Base-by-base conservation (phyloP, 2,113 vertebrate genomes). In the Hippocampus zosterae region DNA sequence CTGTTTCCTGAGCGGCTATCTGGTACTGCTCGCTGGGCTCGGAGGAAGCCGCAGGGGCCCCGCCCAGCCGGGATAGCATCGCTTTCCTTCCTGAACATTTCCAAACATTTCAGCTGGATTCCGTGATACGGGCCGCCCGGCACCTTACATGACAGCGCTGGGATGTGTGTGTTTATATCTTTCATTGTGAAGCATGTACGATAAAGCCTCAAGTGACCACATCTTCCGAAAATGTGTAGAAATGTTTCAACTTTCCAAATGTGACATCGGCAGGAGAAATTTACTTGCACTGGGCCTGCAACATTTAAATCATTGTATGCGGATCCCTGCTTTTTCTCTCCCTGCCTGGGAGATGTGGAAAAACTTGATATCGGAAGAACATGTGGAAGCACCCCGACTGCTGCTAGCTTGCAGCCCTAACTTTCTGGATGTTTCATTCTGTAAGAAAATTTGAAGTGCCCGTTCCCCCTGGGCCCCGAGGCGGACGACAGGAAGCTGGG, bases 11-110 rank as follows among this genome's bases (percentile, higher is more conserved):
- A 80, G 81, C 53, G 29, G 76, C 85, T 88, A 88, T 89, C 86
- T 90, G 72, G 83, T 82, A 88, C 29, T 86, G 78, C 80, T 73
- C 11, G 77, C 69, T 33, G 69, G 57, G 80, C 85, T 79, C 23
- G 73, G 71, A 89, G 88, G 89, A 91, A 91, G 77, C 65, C 50
- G 40, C 66, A 70, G 75, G 77, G 52, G 84, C 87, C 87, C 88
- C 84, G 85, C 90, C 89, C 85, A 81, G 44, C 66, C 66, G 3
- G 87, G 88, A 90, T 90, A 90, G 86, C 84, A 91, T 87, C 82
- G 75, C 74, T 73, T 90, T 91, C 88, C 89, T 90, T 89, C 86
- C 89, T 89, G 85, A 79, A 83, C 80, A 75, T 81, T 88, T 85
- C 83, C 63, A 12, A 81, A 81, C 73, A 76, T 84, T 87, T 86